These are phyloP conservation scores for Phania funesta DNA, from an alignment of 2,888 invertebrate species.

Conservation along the genomic window DNA sequence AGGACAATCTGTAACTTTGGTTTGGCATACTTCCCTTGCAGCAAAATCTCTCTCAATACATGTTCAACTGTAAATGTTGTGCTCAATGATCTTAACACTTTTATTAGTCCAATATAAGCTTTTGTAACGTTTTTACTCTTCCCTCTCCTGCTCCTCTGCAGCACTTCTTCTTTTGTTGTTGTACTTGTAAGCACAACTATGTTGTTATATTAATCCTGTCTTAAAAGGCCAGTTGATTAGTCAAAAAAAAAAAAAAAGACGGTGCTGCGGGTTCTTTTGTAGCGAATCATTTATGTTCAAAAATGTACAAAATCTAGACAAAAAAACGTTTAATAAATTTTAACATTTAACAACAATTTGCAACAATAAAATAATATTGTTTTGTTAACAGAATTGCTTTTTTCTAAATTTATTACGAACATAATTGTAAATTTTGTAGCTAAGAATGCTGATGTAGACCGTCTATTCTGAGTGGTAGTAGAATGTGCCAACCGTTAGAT, in stretches of 20 bases:
- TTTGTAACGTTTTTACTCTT: conserved; percentile 35
- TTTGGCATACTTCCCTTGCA: conserved; percentile 18
- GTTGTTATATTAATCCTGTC: conserved; percentile 48
- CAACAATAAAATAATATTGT: conserved; percentile 58
- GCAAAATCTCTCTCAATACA: conserved; percentile 20
- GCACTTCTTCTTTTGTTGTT: neutral
- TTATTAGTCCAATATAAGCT: conserved; percentile 65
- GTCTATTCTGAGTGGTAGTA: conserved; percentile 29
- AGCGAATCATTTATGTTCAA: conserved; percentile 39
- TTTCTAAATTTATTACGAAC: conserved; percentile 48
- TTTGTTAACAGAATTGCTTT: conserved; percentile 56
- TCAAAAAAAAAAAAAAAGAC: no score
- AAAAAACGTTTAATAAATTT: conserved; percentile 68
- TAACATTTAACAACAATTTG: conserved; percentile 58
- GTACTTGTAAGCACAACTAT: neutral
- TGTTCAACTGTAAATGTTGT: conserved; percentile 46
- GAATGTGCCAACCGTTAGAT: conserved; percentile 57
- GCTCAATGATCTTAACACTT: conserved; percentile 66
- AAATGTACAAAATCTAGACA: neutral
- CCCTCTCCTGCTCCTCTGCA: neutral
- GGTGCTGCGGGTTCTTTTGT: conserved; percentile 52
- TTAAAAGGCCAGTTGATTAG: conserved; percentile 59
- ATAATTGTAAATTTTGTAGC: conserved; percentile 51
- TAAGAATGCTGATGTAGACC: conserved; percentile 11
- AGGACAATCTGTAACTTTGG: neutral